phyloP scores from a whole-genome alignment of 2,797 vertebrate species.

The Enteromius viviparus region DNA sequence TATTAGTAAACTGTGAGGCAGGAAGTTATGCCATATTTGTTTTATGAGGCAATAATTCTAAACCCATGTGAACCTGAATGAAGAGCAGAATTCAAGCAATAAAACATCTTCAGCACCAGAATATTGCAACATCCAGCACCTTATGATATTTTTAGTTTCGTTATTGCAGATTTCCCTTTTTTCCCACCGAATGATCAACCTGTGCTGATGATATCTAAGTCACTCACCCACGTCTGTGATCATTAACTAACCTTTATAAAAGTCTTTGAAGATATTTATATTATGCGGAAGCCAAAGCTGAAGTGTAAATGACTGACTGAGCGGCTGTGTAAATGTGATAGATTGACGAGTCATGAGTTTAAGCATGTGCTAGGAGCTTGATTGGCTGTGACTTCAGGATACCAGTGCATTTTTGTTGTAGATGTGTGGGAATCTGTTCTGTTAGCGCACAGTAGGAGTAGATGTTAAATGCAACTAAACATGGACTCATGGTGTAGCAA shows the following conservation, averaged over 20 bases:
- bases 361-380: slow-evolving; percentile 41
- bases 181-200: slow-evolving; percentile 37
- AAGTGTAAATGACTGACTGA: slow-evolving; percentile 63
- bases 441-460: background rate
- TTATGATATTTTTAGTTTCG: slow-evolving; percentile 66
- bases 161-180: slow-evolving; percentile 53
- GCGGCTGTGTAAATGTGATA: slow-evolving; percentile 62
- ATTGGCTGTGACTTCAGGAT: slow-evolving; percentile 44
- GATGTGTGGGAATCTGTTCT: background rate
- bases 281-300: slow-evolving; percentile 59
- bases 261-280: slow-evolving; percentile 61
- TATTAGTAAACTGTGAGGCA: background rate
- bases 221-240: slow-evolving; percentile 52
- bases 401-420: background rate
- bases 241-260: slow-evolving; percentile 66
- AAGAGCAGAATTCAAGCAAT: background rate
- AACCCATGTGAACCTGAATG: background rate
- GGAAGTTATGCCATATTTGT: slow-evolving; percentile 27
- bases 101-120: background rate
- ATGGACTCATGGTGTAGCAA: background rate
- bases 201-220: slow-evolving; percentile 47
- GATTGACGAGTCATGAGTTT: slow-evolving; percentile 63
- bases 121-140: slow-evolving; percentile 38
- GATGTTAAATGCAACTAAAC: background rate
- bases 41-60: slow-evolving; percentile 34